Percentiles rank a stretch among this genome's conserved stretches.
Evolutionary conservation across 2,888 invertebrate species (phyloP).

Genomic region (Bombylius major): DNA sequence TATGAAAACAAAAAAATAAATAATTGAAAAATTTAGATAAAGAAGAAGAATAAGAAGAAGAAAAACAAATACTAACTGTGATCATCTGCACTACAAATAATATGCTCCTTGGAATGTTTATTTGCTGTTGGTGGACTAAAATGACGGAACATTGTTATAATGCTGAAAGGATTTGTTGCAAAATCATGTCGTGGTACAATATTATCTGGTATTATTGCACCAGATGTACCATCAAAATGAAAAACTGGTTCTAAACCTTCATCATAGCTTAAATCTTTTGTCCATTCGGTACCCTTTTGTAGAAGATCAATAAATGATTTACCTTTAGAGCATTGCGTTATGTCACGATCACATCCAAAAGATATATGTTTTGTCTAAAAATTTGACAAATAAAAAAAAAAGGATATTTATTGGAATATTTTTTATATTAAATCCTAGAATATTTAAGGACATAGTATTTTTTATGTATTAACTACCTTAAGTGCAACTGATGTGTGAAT

Average conservation of each 20-base stretch:
- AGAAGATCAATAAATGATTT: constrained; percentile 26
- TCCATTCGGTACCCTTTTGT: constrained; percentile 59
- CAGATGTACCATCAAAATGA: constrained; percentile 89
- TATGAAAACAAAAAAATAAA: constrained; percentile 30
- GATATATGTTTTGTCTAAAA: constrained; percentile 59
- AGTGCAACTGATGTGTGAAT: constrained; percentile 31
- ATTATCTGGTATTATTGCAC: constrained; percentile 68
- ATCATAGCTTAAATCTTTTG: constrained; percentile 67
- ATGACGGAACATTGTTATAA: constrained; percentile 93
- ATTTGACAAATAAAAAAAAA: too few species aligned
- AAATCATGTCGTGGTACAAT: constrained; percentile 52
- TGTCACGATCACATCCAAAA: constrained; percentile 88
- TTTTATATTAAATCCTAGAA: too few species aligned
- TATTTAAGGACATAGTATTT: too few species aligned
- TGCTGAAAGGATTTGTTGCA: constrained; percentile 70
- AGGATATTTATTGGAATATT: too few species aligned
- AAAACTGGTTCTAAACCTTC: constrained; percentile 85
- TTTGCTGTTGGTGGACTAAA: constrained; percentile 63
- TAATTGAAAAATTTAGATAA: neutral
- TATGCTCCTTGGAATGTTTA: constrained; percentile 89
- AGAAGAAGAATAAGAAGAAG: neutral
- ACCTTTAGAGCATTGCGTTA: constrained; percentile 29
- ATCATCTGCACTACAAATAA: constrained; percentile 93
- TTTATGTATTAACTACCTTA: constrained; percentile 23
- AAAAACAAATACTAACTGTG: constrained; percentile 57